Evolutionary conservation across 2,888 invertebrate species (phyloP), one percentile per base, ranked within the genome.

Genomic region (Odontomyia ornata): DNA sequence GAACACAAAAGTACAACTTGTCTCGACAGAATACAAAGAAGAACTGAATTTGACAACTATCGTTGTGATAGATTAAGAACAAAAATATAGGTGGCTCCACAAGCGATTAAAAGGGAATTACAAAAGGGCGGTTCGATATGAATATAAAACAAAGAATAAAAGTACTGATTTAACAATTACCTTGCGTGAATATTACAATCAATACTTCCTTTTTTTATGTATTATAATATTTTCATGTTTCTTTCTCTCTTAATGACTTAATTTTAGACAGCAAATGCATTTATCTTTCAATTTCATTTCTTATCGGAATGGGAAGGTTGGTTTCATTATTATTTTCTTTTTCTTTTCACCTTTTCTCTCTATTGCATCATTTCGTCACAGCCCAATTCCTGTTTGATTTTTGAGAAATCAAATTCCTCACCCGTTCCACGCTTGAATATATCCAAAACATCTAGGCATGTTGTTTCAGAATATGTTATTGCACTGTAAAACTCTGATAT

Each of bases 401-500:
- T n/a, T n/a, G n/a, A n/a, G n/a, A n/a, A n/a, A n/a, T n/a, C n/a
- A n/a, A n/a, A n/a, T n/a, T n/a, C n/a, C n/a, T n/a, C n/a, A n/a
- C n/a, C n/a, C n/a, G n/a, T n/a, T n/a, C 97, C 96, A 80, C 97
- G 91, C 88, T 96, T 94, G 89, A 97, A 99, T 77, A 86, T 86
- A 86, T 98, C 96, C 84, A 99, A 90, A 78, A 99, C 99, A 89
- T 99, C 99, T 86, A 95, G 89, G 87, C 99, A n/a, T n/a, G n/a
- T n/a, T n/a, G n/a, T n/a, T n/a, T n/a, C n/a, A n/a, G n/a, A n/a
- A n/a, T n/a, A n/a, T 84, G 98, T 97, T 76, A 99, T 99, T 57
- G 99, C 97, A 89, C 99, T 99, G 86, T 98, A 99, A 7, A 98
- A 96, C 86, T 95, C 94, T 1, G 99, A 98, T 85, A 99, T 97